phyloP scores from a whole-genome alignment of 2,888 invertebrate species.

The Drosophila koepferae region DNA sequence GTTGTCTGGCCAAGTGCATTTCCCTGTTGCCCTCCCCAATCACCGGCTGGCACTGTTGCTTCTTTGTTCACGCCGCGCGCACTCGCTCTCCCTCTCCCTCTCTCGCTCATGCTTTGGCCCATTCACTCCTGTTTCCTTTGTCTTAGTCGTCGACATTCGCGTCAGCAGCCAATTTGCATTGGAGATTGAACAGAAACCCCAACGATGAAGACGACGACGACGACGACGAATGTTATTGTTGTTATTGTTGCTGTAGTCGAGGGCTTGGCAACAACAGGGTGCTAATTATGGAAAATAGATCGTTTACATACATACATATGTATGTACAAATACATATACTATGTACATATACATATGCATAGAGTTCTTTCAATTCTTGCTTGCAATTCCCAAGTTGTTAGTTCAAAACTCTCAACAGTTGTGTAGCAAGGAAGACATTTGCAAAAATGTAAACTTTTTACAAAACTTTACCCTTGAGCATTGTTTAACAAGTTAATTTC shows the following conservation, averaged over 20 bases:
- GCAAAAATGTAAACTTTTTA: not conserved
- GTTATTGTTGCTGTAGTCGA: constrained; percentile 17
- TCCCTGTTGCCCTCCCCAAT: constrained; percentile 33
- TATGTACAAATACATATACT: not conserved
- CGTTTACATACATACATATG: not conserved
- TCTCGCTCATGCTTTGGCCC: not conserved
- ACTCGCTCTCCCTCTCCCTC: not conserved
- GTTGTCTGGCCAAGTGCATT: constrained; percentile 73
- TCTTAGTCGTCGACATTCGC: constrained; percentile 32
- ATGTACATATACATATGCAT: not conserved
- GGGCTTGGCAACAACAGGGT: constrained; percentile 23
- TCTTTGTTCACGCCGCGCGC: constrained; percentile 35
- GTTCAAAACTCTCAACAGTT: not conserved
- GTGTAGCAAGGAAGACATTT: too few species aligned
- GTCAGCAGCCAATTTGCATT: constrained; percentile 53
- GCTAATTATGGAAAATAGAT: constrained; percentile 35
- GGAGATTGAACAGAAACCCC: constrained; percentile 41
- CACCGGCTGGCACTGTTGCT: constrained; percentile 21
- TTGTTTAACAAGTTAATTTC: not conserved
- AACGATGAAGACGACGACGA: constrained; percentile 6
- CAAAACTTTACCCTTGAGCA: not conserved
- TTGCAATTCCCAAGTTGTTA: not conserved
- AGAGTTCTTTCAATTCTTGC: not conserved
- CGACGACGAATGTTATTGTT: not conserved
- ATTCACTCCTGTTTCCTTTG: constrained; percentile 49